These are phyloP conservation scores for Peromyscus nudipes DNA, from an alignment of 2,797 vertebrate species.

Conservation along the genomic window DNA sequence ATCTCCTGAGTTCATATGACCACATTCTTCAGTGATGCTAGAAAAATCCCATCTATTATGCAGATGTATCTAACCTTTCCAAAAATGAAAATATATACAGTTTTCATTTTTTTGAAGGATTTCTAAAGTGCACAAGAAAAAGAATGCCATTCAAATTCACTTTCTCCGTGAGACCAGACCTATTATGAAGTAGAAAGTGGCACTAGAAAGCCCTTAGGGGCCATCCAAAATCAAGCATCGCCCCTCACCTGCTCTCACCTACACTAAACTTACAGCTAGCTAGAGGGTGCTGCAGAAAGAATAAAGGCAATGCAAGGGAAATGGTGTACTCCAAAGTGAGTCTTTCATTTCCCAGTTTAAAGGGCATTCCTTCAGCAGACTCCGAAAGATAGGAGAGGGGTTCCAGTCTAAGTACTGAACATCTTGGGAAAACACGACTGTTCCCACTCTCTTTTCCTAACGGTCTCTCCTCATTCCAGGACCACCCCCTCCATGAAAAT, in stretches of 20 bases:
- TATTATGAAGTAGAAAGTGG: constrained; percentile 73
- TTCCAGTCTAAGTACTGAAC: background rate
- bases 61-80: constrained; percentile 70
- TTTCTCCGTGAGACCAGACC: constrained; percentile 77
- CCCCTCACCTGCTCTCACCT: background rate
- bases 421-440: background rate
- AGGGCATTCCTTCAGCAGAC: constrained; percentile 76
- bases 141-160: constrained; percentile 66
- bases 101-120: constrained; percentile 76
- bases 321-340: constrained; percentile 83
- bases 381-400: constrained; percentile 53
- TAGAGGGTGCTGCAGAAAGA: constrained; percentile 64
- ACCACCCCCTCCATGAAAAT: background rate
- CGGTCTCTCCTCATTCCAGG: background rate
- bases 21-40: constrained; percentile 60
- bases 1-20: background rate
- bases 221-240: constrained; percentile 67
- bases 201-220: constrained; percentile 78
- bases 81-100: constrained; percentile 60
- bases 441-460: background rate
- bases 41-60: background rate
- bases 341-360: constrained; percentile 81
- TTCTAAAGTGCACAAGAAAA: constrained; percentile 49
- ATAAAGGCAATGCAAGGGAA: constrained; percentile 78
- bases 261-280: background rate